These are phyloP conservation scores for Ochropacha duplaris DNA, from an alignment of 2,888 invertebrate species.

Conservation along the genomic window DNA sequence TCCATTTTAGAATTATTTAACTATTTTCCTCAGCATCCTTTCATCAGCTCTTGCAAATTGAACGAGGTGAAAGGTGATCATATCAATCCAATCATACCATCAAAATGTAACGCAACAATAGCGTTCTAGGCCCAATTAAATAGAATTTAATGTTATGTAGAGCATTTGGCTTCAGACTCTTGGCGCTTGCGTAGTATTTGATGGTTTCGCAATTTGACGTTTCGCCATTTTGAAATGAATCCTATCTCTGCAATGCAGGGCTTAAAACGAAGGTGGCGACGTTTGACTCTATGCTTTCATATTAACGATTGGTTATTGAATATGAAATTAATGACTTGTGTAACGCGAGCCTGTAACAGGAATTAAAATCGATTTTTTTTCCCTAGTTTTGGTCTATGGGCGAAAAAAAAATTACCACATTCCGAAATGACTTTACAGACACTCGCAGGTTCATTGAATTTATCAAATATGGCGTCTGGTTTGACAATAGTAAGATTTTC, in stretches of 20 bases:
- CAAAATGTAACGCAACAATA: neutral
- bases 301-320: neutral
- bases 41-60: neutral
- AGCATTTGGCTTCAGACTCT: slow-evolving; percentile 1
- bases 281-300: neutral
- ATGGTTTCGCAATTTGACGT: neutral
- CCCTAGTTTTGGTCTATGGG: no score
- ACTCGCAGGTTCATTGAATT: no score
- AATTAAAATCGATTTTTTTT: no score
- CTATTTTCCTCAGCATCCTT: neutral
- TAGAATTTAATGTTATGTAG: neutral
- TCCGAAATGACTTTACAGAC: no score
- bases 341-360: no score
- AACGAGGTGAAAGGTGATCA: neutral
- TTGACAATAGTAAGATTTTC: neutral
- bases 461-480: no score
- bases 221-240: slow-evolving; percentile 3
- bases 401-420: no score
- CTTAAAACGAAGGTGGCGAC: neutral
- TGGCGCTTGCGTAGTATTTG: neutral
- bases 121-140: neutral
- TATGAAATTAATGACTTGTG: no score
- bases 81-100: neutral
- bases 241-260: neutral
- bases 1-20: neutral